Evolutionary conservation across 2,113 vertebrate species (phyloP).

Genomic region (Plotosus lineatus): DNA sequence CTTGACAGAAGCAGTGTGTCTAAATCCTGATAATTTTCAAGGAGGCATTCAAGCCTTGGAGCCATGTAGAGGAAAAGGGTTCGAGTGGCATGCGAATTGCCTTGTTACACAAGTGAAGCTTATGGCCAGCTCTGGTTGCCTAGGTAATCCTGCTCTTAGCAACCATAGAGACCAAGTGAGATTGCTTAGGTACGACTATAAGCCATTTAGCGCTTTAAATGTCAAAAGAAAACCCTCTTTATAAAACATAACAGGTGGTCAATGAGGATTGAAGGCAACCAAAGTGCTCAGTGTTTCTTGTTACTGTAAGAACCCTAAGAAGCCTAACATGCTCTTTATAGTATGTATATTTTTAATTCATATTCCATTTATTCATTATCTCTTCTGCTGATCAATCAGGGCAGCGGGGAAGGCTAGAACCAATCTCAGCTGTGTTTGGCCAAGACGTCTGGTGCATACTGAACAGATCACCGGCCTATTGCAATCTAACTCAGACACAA

Average conservation of each 20-base stretch:
- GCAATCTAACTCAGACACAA: no score
- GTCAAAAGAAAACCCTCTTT: not conserved
- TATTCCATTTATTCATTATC: no score
- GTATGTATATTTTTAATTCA: not conserved
- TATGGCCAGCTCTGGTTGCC: no score
- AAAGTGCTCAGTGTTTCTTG: not conserved
- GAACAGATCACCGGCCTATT: no score
- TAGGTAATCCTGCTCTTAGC: conserved; percentile 24
- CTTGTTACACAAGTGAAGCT: no score
- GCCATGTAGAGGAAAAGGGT: not conserved
- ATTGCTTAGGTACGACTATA: conserved; percentile 21
- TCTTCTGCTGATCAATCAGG: no score
- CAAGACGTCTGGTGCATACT: no score
- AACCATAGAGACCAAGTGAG: conserved; percentile 14
- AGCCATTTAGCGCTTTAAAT: conserved; percentile 18
- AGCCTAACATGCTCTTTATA: not conserved
- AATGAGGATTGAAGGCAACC: not conserved
- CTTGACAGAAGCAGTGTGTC: not conserved
- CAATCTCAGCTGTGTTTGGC: no score
- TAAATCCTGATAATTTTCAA: conserved; percentile 2
- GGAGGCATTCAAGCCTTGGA: not conserved
- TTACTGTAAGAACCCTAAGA: not conserved
- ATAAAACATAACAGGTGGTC: not conserved
- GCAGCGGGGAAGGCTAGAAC: no score
- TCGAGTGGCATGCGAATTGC: no score